These are phyloP conservation scores for Rhinoptilus africanus DNA, from an alignment of 2,113 vertebrate genomes.

Conservation along the genomic window DNA sequence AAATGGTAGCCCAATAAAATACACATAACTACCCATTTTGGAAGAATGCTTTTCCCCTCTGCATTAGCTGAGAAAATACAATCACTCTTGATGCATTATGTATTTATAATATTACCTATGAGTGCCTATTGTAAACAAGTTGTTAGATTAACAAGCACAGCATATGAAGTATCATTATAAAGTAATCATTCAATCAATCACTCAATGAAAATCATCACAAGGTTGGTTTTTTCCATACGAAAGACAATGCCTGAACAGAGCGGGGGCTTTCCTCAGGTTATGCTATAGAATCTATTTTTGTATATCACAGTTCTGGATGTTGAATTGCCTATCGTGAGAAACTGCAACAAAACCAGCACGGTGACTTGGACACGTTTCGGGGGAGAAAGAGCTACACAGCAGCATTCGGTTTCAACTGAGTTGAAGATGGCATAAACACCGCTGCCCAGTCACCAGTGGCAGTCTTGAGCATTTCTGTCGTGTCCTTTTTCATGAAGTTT, in stretches of 20 bases:
- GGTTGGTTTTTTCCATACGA: not conserved
- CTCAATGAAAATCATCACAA: constrained; percentile 19
- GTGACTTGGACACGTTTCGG: not conserved
- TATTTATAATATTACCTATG: constrained; percentile 41
- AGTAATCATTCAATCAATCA: constrained; percentile 45
- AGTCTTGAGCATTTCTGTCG: not conserved
- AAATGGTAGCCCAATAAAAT: not conserved
- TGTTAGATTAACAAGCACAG: constrained; percentile 30
- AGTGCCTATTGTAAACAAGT: constrained; percentile 44
- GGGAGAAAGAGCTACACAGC: not conserved
- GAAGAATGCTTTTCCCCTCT: not conserved
- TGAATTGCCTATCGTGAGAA: not conserved
- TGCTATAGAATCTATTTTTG: not conserved
- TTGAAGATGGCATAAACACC: not conserved
- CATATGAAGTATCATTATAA: constrained; percentile 18
- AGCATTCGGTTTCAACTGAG: not conserved
- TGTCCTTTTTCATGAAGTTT: not conserved
- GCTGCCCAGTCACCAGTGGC: not conserved
- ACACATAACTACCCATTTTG: not conserved
- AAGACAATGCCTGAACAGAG: constrained; percentile 30
- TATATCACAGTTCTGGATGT: not conserved
- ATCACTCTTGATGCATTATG: not conserved
- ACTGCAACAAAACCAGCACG: not conserved
- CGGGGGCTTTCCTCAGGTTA: not conserved
- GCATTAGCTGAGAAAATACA: not conserved